Evolutionary conservation across 2,113 vertebrate species (phyloP), one percentile per base, ranked within the genome.

Genomic region (Dunckerocampus dactyliophorus): DNA sequence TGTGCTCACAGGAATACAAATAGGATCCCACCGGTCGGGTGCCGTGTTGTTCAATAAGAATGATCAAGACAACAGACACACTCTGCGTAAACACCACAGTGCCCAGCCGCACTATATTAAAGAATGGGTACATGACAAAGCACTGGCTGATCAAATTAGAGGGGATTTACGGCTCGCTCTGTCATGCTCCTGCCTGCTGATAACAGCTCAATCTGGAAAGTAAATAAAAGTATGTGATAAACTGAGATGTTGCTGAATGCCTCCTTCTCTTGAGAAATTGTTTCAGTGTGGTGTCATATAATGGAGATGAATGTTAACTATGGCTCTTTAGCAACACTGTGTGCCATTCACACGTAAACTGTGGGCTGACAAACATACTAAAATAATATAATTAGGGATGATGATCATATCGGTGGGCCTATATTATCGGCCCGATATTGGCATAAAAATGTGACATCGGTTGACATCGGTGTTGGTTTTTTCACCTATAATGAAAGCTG

Each of bases 1-100:
- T 63, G 49, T 69, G 53, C 75, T 87, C 87, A 85, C 85, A 87
- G 81, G 93, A 92, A 93, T 94, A 89, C 88, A 92, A 91, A 93
- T 93, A 83, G 75, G 31, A 48, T 31, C 85, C 82, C 86, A 94
- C 94, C 92, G 88, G 90, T 92, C 78, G 75, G 81, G 65, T 70
- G 75, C 82, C 65, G 84, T 89, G 79, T 87, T 87, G 82, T 83
- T 93, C 87, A 74, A 86, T 89, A 84, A 85, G 88, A 87, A 84
- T 89, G 91, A 89, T 89, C 79, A 74, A 80, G 80, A 84, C 82
- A 92, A 88, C 83, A 66, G 72, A 86, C 81, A 72, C 82, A 86
- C 80, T 72, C 82, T 87, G 83, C 59, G 88, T 87, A 88, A 90
- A 88, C 81, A 74, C 82, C 73, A 82, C 70, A 39, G 85, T 87